Percentiles rank a stretch among this genome's conserved stretches.
Conservation (phyloP, 2,797 vertebrate genomes). For the Chelon labrosus region DNA sequence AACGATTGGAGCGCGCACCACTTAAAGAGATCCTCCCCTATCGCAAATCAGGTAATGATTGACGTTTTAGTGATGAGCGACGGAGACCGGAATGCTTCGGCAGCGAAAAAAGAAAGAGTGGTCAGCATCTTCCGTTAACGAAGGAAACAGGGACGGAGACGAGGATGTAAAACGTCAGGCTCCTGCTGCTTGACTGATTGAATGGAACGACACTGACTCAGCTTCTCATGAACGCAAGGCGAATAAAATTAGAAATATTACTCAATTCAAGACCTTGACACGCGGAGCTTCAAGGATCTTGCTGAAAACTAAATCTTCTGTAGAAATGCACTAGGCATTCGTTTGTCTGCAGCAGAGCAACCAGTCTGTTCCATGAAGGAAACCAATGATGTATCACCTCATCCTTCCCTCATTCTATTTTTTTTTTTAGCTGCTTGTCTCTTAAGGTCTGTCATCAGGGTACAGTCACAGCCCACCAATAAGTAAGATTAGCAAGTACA, state of each 20-base stretch:
- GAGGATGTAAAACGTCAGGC: slow-evolving; percentile 57
- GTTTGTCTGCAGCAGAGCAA: slow-evolving; percentile 43
- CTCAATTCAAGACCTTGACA: slow-evolving; percentile 4
- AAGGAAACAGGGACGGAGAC: slow-evolving; percentile 65
- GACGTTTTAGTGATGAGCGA: slow-evolving; percentile 72
- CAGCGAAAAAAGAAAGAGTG: slow-evolving; percentile 65
- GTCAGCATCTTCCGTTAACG: slow-evolving; percentile 75
- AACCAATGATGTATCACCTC: slow-evolving; percentile 62
- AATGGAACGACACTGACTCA: slow-evolving; percentile 68
- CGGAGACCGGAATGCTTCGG: slow-evolving; percentile 64
- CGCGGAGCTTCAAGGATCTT: not conserved
- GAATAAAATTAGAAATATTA: not conserved
- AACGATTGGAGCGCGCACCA: slow-evolving; percentile 12
- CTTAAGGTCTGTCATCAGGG: slow-evolving; percentile 40
- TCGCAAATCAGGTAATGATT: slow-evolving; percentile 72
- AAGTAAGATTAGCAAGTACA: slow-evolving; percentile 45
- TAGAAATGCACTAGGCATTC: not conserved
- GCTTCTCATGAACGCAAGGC: not conserved
- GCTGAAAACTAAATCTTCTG: too few species aligned
- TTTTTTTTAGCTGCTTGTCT: slow-evolving; percentile 24
- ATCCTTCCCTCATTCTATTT: slow-evolving; percentile 53
- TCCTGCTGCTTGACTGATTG: slow-evolving; percentile 22
- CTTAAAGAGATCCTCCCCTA: slow-evolving; percentile 55
- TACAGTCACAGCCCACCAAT: slow-evolving; percentile 38
- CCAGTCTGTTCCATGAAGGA: slow-evolving; percentile 31